A percentile compares a stretch with the other conserved stretches of the same genome.
Conservation (phyloP, 2,113 vertebrate species). For the Addax nasomaculatus region DNA sequence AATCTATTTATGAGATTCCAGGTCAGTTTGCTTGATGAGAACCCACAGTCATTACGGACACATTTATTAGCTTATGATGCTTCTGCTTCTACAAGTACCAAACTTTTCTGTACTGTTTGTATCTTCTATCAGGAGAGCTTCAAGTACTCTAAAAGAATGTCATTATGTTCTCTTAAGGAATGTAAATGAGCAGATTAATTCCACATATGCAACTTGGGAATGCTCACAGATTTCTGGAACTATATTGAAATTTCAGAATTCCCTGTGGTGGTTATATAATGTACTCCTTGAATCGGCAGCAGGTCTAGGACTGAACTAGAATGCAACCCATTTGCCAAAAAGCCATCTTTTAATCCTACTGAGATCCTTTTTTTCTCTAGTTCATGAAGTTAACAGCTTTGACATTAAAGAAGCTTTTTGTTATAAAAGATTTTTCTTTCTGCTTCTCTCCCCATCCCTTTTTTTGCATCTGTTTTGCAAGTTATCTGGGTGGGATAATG, state of each 20-base stretch:
- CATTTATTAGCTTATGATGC: neutral
- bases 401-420: neutral
- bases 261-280: neutral
- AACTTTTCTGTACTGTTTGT: neutral
- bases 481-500: neutral
- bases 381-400: neutral
- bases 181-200: neutral
- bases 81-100: neutral
- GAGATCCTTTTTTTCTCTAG: neutral
- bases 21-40: neutral
- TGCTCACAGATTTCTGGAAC: neutral
- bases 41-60: neutral
- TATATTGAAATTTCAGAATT: neutral
- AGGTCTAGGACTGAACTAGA: neutral
- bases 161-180: neutral
- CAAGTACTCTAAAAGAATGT: neutral
- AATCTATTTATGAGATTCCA: neutral
- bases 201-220: neutral
- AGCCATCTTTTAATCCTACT: neutral
- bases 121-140: neutral
- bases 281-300: neutral
- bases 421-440: neutral
- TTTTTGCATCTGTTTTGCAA: neutral
- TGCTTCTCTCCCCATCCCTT: neutral
- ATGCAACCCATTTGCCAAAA: neutral